Conservation (phyloP, 2,888 invertebrate species). For the Subacronicta megacephala region DNA sequence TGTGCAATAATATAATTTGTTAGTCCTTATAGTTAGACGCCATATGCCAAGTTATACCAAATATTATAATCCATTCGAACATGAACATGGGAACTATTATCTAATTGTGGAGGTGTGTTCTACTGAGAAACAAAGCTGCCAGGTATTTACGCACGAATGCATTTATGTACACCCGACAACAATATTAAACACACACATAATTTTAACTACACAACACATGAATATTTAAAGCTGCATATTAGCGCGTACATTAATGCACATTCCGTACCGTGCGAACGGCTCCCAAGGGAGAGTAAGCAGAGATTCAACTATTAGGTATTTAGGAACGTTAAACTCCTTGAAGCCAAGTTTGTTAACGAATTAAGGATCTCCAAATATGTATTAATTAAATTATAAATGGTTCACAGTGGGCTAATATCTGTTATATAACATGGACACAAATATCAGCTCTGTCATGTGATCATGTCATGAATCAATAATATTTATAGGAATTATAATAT, state of each 20-base stretch:
- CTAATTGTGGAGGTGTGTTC: constrained; percentile 36
- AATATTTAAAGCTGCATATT: constrained; percentile 43
- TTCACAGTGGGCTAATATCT: background rate
- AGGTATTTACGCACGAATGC: constrained; percentile 51
- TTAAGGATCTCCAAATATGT: constrained; percentile 1
- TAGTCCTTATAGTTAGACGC: background rate
- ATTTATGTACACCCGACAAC: constrained; percentile 35
- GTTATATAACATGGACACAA: background rate
- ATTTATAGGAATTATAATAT: no score
- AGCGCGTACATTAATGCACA: constrained; percentile 23
- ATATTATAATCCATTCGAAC: constrained; percentile 6
- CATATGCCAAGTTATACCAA: background rate
- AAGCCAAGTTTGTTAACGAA: background rate
- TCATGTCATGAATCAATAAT: no score
- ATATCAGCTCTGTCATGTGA: background rate
- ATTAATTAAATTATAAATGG: background rate
- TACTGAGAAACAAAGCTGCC: constrained; percentile 46
- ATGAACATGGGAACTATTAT: constrained; percentile 33
- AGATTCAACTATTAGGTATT: constrained; percentile 16
- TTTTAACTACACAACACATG: constrained; percentile 44
- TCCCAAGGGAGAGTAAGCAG: constrained; percentile 11
- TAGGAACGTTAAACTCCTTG: constrained; percentile 3
- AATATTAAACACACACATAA: constrained; percentile 52
- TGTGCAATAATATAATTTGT: background rate
- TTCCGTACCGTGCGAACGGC: constrained; percentile 12